A percentile compares a stretch with the other conserved stretches of the same genome.
Evolutionary conservation across 2,888 invertebrate species (phyloP).

Genomic region (Neoscelio sp.): DNA sequence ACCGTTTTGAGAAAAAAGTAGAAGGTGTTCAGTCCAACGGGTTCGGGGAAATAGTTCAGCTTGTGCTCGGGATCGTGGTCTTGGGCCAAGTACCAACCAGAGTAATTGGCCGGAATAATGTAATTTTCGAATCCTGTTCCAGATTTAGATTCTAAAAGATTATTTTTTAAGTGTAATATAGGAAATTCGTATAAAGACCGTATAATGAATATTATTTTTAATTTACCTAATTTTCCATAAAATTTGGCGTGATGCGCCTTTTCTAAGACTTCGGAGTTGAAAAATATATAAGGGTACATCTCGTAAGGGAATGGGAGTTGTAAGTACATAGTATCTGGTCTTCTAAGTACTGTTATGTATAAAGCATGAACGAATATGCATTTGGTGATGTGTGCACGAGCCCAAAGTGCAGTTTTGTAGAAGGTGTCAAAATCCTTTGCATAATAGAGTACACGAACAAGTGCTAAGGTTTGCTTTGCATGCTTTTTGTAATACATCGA

Average conservation of each 20-base stretch:
- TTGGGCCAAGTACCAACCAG: constrained; percentile 83
- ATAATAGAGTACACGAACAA: constrained; percentile 80
- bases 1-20: constrained; percentile 87
- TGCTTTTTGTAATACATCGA: constrained; percentile 80
- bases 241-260: constrained; percentile 82
- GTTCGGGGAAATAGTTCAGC: constrained; percentile 88
- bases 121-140: constrained; percentile 82
- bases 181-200: too few species aligned
- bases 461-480: constrained; percentile 76
- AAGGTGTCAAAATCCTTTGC: constrained; percentile 81
- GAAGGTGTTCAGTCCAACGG: constrained; percentile 87
- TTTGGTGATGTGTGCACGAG: constrained; percentile 81
- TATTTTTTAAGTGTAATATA: too few species aligned
- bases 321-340: constrained; percentile 85
- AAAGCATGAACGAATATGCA: constrained; percentile 86
- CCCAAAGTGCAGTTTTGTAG: constrained; percentile 81
- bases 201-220: not conserved
- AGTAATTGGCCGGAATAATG: constrained; percentile 86
- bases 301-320: constrained; percentile 88
- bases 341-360: constrained; percentile 86
- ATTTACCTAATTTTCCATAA: constrained; percentile 77
- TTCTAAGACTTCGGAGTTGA: constrained; percentile 85
- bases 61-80: constrained; percentile 85
- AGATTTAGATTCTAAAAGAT: constrained; percentile 70
- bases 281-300: constrained; percentile 87